Evolutionary conservation across 2,888 invertebrate species (phyloP).

Genomic region (Callyntrura sp.): DNA sequence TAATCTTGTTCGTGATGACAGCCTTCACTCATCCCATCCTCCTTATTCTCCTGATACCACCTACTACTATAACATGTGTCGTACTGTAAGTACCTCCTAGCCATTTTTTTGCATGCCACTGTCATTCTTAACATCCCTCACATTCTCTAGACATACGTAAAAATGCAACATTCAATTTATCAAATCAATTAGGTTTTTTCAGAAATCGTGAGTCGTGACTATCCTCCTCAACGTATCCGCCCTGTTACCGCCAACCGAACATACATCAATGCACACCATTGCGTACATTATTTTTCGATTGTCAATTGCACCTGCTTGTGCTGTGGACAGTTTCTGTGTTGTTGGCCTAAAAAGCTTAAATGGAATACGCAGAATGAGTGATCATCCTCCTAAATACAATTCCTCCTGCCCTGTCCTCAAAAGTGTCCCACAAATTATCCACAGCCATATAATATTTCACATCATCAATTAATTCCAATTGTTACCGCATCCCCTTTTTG

Average conservation of each 20-base stretch:
- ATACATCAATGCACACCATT: no score
- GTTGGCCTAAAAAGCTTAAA: constrained; percentile 41
- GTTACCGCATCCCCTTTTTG: constrained; percentile 55
- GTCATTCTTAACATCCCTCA: background rate
- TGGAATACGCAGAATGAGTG: background rate
- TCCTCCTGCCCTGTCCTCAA: constrained; percentile 54
- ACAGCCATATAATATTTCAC: constrained; percentile 50
- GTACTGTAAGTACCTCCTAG: constrained; percentile 41
- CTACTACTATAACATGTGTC: no score
- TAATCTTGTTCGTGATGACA: constrained; percentile 56
- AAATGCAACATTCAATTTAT: constrained; percentile 47
- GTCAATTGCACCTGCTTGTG: constrained; percentile 36
- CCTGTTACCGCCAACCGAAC: constrained; percentile 21
- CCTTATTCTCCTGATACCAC: background rate
- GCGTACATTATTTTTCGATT: no score
- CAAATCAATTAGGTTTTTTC: constrained; percentile 69
- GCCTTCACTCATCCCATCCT: constrained; percentile 60
- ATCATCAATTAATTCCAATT: constrained; percentile 72
- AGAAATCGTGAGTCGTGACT: constrained; percentile 67
- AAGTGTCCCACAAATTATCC: constrained; percentile 48
- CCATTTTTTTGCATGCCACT: constrained; percentile 45
- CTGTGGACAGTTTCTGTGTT: background rate
- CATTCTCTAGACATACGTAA: constrained; percentile 1
- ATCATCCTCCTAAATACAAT: no score
- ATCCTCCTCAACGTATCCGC: constrained; percentile 68